Conservation (phyloP, 2,888 invertebrate species). For the Frankliniella intonsa region DNA sequence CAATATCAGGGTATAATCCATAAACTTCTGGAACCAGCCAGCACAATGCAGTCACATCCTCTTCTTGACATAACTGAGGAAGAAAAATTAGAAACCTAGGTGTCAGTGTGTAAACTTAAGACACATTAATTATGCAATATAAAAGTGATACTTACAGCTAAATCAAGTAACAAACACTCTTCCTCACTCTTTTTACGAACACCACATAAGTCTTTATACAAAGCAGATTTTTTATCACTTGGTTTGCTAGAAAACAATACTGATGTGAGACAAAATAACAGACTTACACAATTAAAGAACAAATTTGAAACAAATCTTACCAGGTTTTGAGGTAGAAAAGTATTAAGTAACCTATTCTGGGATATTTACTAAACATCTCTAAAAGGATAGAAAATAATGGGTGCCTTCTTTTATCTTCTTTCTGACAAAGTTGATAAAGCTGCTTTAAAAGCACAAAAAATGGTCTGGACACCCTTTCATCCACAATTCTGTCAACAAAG, state of each 20-base stretch:
- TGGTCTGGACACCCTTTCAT: conserved; percentile 75
- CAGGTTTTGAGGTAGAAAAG: conserved; percentile 62
- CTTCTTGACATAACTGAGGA: conserved; percentile 72
- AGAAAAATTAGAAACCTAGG: conserved; percentile 29
- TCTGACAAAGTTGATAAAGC: conserved; percentile 61
- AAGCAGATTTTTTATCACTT: conserved; percentile 69
- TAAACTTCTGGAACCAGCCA: conserved; percentile 92
- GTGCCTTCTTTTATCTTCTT: conserved; percentile 71
- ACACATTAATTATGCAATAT: conserved; percentile 27
- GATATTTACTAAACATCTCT: conserved; percentile 67
- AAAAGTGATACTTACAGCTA: conserved; percentile 54
- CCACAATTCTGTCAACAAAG: conserved; percentile 50
- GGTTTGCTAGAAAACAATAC: conserved; percentile 14
- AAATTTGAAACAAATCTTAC: background rate
- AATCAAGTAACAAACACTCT: conserved; percentile 70
- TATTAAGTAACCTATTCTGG: conserved; percentile 76
- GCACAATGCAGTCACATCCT: conserved; percentile 81
- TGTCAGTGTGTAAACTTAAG: background rate
- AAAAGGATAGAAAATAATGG: conserved; percentile 73
- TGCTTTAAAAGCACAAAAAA: conserved; percentile 84
- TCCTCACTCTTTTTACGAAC: conserved; percentile 70
- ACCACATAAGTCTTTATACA: conserved; percentile 86
- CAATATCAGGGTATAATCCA: conserved; percentile 80
- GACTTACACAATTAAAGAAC: background rate
- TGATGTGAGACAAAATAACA: conserved; percentile 28